These are phyloP conservation scores for Drosophila mimica DNA, from an alignment of 2,888 invertebrate genomes.

Conservation along the genomic window DNA sequence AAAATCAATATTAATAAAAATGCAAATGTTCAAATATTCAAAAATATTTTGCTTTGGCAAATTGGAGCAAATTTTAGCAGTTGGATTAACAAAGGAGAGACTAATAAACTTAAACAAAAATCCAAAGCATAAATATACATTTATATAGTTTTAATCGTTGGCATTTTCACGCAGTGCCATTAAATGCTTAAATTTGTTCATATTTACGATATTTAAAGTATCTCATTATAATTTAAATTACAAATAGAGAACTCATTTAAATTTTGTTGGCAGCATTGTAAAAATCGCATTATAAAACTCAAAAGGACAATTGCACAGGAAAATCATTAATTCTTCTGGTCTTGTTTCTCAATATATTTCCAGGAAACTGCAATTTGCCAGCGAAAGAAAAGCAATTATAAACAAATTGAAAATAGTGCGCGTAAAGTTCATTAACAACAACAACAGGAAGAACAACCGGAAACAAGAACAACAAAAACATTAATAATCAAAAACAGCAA, in stretches of 20 bases:
- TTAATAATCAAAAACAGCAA: constrained; percentile 32
- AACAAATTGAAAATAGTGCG: constrained; percentile 45
- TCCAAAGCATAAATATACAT: neutral
- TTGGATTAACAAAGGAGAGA: neutral
- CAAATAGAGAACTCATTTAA: neutral
- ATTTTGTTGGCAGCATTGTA: neutral
- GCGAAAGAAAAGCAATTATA: constrained; percentile 67
- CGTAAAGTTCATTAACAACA: constrained; percentile 50
- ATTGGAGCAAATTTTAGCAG: neutral
- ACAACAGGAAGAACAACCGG: constrained; percentile 17
- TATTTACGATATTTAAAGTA: neutral
- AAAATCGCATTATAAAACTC: neutral
- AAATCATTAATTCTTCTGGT: constrained; percentile 5
- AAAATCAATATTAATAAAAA: neutral
- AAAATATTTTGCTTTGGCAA: no score
- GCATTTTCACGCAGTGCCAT: neutral
- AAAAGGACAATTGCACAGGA: constrained; percentile 22
- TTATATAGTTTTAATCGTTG: neutral
- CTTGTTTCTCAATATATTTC: constrained; percentile 13
- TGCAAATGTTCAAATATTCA: neutral
- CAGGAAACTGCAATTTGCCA: constrained; percentile 52
- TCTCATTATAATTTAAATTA: neutral
- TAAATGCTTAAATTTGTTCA: neutral
- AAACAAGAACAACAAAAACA: constrained; percentile 20
- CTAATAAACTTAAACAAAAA: neutral